Percentiles rank a stretch among this genome's conserved stretches.
Evolutionary conservation across 2,888 invertebrate genomes (phyloP).

Genomic region (Nymphalis polychloros): DNA sequence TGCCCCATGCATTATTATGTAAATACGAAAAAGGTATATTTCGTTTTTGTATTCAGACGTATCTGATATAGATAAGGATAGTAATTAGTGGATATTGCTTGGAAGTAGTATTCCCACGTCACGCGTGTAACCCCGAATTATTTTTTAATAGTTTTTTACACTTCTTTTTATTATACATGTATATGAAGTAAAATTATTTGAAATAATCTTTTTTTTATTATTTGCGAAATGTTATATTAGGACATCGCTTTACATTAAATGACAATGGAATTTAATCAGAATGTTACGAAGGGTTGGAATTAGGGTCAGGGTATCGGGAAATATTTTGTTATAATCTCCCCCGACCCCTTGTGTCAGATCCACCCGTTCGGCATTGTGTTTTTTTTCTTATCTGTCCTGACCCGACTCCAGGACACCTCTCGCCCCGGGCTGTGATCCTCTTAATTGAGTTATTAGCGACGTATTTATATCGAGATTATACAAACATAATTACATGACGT

Average conservation of each 20-base stretch:
- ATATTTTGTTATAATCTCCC: conserved; percentile 55
- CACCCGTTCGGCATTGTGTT: conserved; percentile 52
- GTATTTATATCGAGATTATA: conserved; percentile 65
- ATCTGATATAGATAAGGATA: conserved; percentile 75
- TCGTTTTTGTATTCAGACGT: conserved; percentile 57
- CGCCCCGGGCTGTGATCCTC: conserved; percentile 63
- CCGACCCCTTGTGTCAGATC: conserved; percentile 48
- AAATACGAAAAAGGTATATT: conserved; percentile 73
- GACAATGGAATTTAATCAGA: conserved; percentile 75
- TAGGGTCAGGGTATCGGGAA: conserved; percentile 62
- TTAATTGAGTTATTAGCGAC: conserved; percentile 77
- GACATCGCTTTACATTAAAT: conserved; percentile 64
- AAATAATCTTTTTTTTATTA: not conserved
- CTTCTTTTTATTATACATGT: not conserved
- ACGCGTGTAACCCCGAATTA: conserved; percentile 35
- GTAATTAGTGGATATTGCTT: conserved; percentile 70
- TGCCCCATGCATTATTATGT: conserved; percentile 78
- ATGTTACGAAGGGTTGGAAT: conserved; percentile 62
- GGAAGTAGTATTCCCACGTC: conserved; percentile 66
- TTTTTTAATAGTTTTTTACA: not conserved
- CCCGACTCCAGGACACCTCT: conserved; percentile 50
- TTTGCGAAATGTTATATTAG: conserved; percentile 53
- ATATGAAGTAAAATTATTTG: no score
- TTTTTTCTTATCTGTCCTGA: conserved; percentile 60
- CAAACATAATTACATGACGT: conserved; percentile 33